Evolutionary conservation across 2,797 vertebrate species (phyloP).

Genomic region (Acanthurus leucopareius): DNA sequence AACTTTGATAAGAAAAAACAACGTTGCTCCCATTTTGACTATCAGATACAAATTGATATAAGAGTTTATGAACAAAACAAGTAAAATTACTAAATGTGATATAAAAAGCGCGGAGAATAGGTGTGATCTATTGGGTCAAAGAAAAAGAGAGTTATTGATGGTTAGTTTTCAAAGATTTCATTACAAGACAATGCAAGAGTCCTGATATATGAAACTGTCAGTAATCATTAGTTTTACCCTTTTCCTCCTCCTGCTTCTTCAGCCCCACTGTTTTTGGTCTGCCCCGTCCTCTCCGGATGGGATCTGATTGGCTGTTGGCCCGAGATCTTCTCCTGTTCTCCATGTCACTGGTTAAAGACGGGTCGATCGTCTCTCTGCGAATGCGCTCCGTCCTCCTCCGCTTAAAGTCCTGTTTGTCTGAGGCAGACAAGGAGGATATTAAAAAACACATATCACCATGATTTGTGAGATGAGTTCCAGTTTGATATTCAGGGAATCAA

Average conservation of each 20-base stretch:
- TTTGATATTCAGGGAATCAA: background rate
- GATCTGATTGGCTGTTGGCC: slow-evolving; percentile 95
- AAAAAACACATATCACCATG: background rate
- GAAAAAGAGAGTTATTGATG: background rate
- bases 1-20: background rate
- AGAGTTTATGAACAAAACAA: background rate
- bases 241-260: slow-evolving; percentile 97
- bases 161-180: slow-evolving; percentile 30
- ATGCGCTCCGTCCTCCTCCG: slow-evolving; percentile 95
- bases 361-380: slow-evolving; percentile 92
- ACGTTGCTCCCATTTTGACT: background rate
- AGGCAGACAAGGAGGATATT: background rate
- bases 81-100: background rate
- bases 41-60: background rate
- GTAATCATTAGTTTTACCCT: slow-evolving; percentile 84
- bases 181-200: background rate
- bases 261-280: slow-evolving; percentile 93
- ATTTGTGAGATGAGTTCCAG: background rate
- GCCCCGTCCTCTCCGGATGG: slow-evolving; percentile 93
- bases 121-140: background rate
- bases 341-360: slow-evolving; percentile 90
- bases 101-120: background rate
- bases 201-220: background rate
- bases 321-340: slow-evolving; percentile 93
- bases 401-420: slow-evolving; percentile 94